phyloP scores from a whole-genome alignment of 2,888 invertebrate genomes.

The Spodoptera picta region DNA sequence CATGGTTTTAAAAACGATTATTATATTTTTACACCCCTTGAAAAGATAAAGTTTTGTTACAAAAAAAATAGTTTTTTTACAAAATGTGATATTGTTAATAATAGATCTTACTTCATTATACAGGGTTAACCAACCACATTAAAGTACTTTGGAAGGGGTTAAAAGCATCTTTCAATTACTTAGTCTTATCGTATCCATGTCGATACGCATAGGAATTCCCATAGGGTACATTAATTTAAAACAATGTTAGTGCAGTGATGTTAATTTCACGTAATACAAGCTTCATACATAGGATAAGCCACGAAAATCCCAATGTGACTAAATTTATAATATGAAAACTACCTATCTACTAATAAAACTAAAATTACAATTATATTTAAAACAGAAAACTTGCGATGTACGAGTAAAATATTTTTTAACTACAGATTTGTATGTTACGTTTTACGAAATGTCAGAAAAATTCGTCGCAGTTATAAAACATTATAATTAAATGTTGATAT shows the following conservation, averaged over 20 bases:
- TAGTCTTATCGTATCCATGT: conserved; percentile 10
- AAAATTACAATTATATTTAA: conserved; percentile 7
- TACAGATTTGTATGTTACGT: conserved; percentile 43
- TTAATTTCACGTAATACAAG: conserved; percentile 26
- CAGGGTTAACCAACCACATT: too few species aligned
- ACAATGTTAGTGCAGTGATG: conserved; percentile 34
- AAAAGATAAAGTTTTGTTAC: background rate
- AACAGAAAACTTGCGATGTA: conserved; percentile 10
- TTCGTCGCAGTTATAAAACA: conserved; percentile 19
- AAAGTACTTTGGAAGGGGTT: background rate
- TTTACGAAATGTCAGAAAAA: conserved; percentile 17
- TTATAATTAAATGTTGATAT: conserved; percentile 34
- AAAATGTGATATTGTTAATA: too few species aligned
- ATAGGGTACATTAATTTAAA: conserved; percentile 32
- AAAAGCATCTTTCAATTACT: too few species aligned
- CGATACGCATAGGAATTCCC: conserved; percentile 21
- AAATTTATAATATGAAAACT: conserved; percentile 15
- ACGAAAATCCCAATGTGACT: conserved; percentile 4
- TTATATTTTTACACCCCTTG: too few species aligned
- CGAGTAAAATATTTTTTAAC: conserved; percentile 11
- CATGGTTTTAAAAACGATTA: conserved; percentile 14
- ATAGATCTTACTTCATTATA: too few species aligned
- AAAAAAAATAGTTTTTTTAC: background rate
- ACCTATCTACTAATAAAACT: conserved; percentile 25
- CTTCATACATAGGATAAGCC: conserved; percentile 16